A percentile compares a stretch with the other conserved stretches of the same genome.
These are phyloP conservation scores for Hypercompe scribonia DNA, from an alignment of 2,888 invertebrate genomes.

Conservation along the genomic window DNA sequence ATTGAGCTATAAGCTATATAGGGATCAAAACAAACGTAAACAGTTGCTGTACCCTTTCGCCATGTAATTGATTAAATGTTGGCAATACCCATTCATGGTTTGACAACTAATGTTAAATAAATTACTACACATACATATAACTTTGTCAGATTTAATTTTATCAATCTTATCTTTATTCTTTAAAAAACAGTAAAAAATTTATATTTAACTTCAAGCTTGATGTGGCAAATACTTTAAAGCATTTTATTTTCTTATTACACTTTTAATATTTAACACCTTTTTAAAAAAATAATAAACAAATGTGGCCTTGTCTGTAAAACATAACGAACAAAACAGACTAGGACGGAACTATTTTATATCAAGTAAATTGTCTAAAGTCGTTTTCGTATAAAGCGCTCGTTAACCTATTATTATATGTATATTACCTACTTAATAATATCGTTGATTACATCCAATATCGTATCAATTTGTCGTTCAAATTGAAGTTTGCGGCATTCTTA, in stretches of 20 bases:
- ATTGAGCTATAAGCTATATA: background rate
- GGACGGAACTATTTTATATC: background rate
- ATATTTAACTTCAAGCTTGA: no score
- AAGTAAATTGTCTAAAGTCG: background rate
- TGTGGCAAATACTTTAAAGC: no score
- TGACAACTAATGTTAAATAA: background rate
- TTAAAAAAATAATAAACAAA: background rate
- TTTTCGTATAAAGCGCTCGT: background rate
- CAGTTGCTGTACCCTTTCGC: background rate
- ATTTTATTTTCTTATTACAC: background rate
- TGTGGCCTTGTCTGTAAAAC: background rate
- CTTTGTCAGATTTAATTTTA: background rate
- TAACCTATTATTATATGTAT: background rate
- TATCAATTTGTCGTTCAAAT: background rate
- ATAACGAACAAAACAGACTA: background rate
- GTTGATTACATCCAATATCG: background rate
- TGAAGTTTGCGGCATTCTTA: constrained; percentile 33
- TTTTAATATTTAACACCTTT: background rate
- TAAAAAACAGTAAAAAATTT: no score
- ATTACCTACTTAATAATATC: background rate
- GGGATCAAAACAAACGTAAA: constrained; percentile 36
- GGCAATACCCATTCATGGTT: constrained; percentile 34
- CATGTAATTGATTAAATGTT: constrained; percentile 18
- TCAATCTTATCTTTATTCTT: no score
- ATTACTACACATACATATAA: background rate